phyloP scores from a whole-genome alignment of 2,797 vertebrate species.

The Lophius americanus region DNA sequence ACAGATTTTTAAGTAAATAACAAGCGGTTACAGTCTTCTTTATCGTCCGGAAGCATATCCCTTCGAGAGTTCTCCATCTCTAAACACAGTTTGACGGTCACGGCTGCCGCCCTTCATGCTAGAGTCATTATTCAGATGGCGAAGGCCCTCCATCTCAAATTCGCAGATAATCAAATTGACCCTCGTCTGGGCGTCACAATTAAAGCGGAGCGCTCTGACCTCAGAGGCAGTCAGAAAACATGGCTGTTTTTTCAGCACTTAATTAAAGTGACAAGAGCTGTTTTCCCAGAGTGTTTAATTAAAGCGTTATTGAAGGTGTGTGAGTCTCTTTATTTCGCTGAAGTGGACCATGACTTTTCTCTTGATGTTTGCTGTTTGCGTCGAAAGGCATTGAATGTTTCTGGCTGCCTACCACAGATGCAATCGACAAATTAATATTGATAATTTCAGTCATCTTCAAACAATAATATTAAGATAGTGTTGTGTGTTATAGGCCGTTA shows the following conservation, averaged over 20 bases:
- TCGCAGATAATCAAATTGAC: constrained; percentile 62
- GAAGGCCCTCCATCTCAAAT: constrained; percentile 47
- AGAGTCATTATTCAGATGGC: constrained; percentile 20
- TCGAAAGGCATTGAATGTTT: too few relatives aligned
- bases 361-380: too few relatives aligned
- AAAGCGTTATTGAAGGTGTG: constrained; percentile 57
- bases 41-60: constrained; percentile 30
- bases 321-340: constrained; percentile 39
- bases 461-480: too few relatives aligned
- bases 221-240: constrained; percentile 50
- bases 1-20: constrained; percentile 39
- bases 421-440: too few relatives aligned
- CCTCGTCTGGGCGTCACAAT: constrained; percentile 41
- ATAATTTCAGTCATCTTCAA: too few relatives aligned
- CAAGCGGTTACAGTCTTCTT: constrained; percentile 9
- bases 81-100: constrained; percentile 17
- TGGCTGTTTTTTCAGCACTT: constrained; percentile 56
- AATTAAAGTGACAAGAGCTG: constrained; percentile 56
- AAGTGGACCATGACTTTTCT: constrained; percentile 4
- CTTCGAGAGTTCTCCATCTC: constrained; percentile 22
- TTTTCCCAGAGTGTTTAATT: constrained; percentile 51
- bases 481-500: too few relatives aligned
- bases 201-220: constrained; percentile 53
- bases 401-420: too few relatives aligned
- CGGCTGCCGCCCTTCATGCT: not conserved